These are phyloP conservation scores for Tribolium madens DNA, from an alignment of 1,140 invertebrate genomes.

Conservation along the genomic window DNA sequence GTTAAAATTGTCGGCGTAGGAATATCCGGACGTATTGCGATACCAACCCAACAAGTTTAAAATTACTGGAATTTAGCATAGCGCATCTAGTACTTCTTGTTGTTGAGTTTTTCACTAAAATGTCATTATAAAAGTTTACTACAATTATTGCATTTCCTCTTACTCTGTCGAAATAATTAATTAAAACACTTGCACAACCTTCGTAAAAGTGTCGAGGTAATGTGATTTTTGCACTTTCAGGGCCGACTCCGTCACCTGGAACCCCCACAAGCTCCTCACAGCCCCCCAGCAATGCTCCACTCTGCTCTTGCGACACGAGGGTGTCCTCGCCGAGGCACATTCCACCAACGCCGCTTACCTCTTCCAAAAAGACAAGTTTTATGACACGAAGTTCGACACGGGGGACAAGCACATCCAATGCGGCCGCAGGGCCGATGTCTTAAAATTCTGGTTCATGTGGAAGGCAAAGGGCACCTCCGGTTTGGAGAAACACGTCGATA, in stretches of 20 bases:
- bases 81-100: too few relatives aligned
- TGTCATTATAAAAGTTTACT: too few relatives aligned
- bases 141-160: too few relatives aligned
- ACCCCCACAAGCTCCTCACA: slow-evolving; percentile 91
- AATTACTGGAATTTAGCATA: too few relatives aligned
- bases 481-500: slow-evolving; percentile 83
- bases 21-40: too few relatives aligned
- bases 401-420: slow-evolving; percentile 94
- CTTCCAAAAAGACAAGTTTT: slow-evolving; percentile 97
- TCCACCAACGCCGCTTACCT: slow-evolving; percentile 87
- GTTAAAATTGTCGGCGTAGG: too few relatives aligned
- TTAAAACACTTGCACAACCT: slow-evolving; percentile 13
- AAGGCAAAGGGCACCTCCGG: slow-evolving; percentile 91
- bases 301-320: slow-evolving; percentile 80
- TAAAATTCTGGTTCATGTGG: slow-evolving; percentile 99
- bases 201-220: slow-evolving; percentile 43
- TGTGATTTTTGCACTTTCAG: slow-evolving; percentile 66
- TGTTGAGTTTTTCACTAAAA: too few relatives aligned
- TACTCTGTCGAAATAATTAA: slow-evolving; percentile 34
- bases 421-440: slow-evolving; percentile 92
- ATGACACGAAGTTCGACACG: slow-evolving; percentile 77
- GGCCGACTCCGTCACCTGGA: slow-evolving; percentile 94
- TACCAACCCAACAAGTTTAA: too few relatives aligned
- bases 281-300: slow-evolving; percentile 92
- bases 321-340: slow-evolving; percentile 74